Evolutionary conservation across 2,113 vertebrate species (phyloP).

Genomic region (Petrocephalus zakoni): DNA sequence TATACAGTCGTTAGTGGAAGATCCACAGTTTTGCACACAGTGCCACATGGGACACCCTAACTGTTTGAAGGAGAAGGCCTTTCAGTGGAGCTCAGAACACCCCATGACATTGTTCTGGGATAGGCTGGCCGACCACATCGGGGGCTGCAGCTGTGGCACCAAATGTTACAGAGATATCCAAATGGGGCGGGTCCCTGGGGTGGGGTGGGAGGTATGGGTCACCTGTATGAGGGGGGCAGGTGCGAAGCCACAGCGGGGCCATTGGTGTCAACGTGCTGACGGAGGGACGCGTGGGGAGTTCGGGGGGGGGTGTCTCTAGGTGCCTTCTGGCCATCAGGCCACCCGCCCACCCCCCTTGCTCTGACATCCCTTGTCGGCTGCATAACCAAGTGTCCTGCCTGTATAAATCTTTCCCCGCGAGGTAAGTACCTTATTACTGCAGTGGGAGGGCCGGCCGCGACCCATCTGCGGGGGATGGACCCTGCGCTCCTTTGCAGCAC

Average conservation of each 20-base stretch:
- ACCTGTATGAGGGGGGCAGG: slow-evolving; percentile 28
- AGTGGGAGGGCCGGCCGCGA: slow-evolving; percentile 3
- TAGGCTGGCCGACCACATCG: not conserved
- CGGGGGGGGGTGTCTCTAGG: slow-evolving; percentile 26
- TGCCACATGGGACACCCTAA: not conserved
- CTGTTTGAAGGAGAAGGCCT: not conserved
- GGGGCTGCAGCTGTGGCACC: not conserved
- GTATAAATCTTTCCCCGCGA: slow-evolving; percentile 27
- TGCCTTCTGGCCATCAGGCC: not conserved
- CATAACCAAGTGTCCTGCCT: slow-evolving; percentile 31
- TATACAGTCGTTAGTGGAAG: not conserved
- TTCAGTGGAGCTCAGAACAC: not conserved
- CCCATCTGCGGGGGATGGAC: slow-evolving; percentile 9
- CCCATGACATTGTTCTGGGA: not conserved
- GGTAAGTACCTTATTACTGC: slow-evolving; percentile 30
- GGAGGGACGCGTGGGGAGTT: slow-evolving; percentile 41
- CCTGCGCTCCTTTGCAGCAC: slow-evolving; percentile 24
- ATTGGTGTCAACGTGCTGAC: slow-evolving; percentile 30
- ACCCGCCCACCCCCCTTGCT: slow-evolving; percentile 33
- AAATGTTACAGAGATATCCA: slow-evolving; percentile 3
- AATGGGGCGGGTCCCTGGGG: not conserved
- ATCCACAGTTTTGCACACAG: not conserved
- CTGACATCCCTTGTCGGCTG: slow-evolving; percentile 38
- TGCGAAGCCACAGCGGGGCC: not conserved
- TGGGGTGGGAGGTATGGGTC: fast-evolving